phyloP scores from a whole-genome alignment of 2,797 vertebrate species.

The Cheirogaleus major region DNA sequence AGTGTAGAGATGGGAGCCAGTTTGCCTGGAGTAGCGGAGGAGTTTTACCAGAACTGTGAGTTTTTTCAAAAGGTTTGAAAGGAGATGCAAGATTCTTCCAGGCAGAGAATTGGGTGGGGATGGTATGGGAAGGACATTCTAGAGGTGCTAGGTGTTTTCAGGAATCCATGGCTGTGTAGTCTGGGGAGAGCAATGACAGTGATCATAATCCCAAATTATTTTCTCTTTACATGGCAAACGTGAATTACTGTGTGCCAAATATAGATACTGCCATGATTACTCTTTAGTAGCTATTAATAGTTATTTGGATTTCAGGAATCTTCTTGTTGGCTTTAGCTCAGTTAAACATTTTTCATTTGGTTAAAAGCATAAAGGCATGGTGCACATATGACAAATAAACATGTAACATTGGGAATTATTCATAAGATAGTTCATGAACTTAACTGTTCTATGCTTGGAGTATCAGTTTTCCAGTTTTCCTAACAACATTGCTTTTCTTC shows the following conservation, averaged over 20 bases:
- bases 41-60: background rate
- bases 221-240: background rate
- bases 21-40: background rate
- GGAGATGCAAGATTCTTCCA: background rate
- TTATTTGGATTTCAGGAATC: background rate
- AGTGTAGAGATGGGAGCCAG: background rate
- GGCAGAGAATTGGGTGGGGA: background rate
- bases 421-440: background rate
- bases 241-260: background rate
- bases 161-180: background rate
- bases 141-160: background rate
- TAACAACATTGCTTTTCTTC: background rate
- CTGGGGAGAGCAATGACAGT: background rate
- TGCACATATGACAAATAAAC: background rate
- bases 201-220: background rate
- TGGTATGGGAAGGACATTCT: background rate
- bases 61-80: background rate
- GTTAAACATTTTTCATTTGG: background rate
- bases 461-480: background rate
- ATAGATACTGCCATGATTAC: background rate
- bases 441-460: accelerated
- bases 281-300: background rate
- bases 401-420: background rate
- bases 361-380: background rate
- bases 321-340: background rate